These are phyloP conservation scores for Cepaea nemoralis DNA, from an alignment of 1,140 invertebrate species.

Conservation along the genomic window DNA sequence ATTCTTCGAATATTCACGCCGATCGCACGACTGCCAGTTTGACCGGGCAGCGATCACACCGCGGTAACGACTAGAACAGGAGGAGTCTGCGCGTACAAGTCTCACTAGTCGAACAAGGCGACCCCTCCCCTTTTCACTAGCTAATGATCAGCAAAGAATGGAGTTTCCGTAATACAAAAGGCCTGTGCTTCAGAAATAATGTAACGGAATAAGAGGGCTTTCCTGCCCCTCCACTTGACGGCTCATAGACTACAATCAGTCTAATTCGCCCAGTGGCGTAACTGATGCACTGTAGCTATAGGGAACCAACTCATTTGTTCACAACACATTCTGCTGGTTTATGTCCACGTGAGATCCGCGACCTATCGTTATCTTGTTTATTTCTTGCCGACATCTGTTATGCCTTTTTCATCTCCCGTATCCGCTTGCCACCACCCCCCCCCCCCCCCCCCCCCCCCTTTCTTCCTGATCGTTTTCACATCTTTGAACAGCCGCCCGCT, in stretches of 20 bases:
- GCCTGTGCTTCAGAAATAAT: neutral
- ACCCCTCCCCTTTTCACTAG: neutral
- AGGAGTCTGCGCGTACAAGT: neutral
- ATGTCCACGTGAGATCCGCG: too few relatives aligned
- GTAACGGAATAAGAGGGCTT: neutral
- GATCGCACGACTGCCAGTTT: neutral
- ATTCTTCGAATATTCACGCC: neutral
- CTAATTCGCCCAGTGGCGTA: too few relatives aligned
- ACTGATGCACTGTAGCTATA: too few relatives aligned
- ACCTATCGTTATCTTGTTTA: neutral
- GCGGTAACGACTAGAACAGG: neutral
- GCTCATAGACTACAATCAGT: neutral
- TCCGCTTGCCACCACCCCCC: too few relatives aligned
- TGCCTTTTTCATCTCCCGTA: neutral
- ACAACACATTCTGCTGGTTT: too few relatives aligned
- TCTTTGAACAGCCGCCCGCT: too few relatives aligned
- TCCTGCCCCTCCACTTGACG: neutral
- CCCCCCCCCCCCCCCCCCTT: neutral
- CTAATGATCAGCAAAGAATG: neutral
- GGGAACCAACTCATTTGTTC: too few relatives aligned
- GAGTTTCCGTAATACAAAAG: neutral
- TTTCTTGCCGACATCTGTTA: neutral
- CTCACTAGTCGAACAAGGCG: neutral
- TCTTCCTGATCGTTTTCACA: too few relatives aligned
- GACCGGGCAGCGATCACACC: neutral